Evolutionary conservation across 2,888 invertebrate genomes (phyloP), one percentile per base, ranked within the genome.

Genomic region (Amiota mariae): DNA sequence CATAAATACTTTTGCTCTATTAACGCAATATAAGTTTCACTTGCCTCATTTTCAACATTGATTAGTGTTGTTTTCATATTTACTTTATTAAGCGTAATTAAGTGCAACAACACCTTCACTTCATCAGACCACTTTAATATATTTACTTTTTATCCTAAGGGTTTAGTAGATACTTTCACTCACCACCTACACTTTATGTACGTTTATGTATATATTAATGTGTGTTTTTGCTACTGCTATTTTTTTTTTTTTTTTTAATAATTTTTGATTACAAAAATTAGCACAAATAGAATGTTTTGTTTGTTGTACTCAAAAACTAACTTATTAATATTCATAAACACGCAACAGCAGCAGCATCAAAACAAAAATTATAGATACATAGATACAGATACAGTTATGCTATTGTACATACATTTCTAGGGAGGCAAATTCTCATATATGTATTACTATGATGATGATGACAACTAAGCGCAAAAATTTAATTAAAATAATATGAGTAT

Each of bases 11-110:
- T 18, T 49, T 20, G 61, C 24, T 61, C 61, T 18, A 24, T 59
- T 59, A 20, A 20, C 18, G 59, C 1, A 8, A 48, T 48, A 67
- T 15, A 48, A 56, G 18, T 46, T 54, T 70, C 54, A 54, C 54
- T 10, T n/a, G 13, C 24, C 54, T 54, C 51, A 68, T 80, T 83
- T 77, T 78, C 75, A 77, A 79, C 82, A 82, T 82, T 83, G 83
- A 83, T 83, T 83, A 82, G 81, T 81, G 76, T 78, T 73, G 79
- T 80, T 82, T 36, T 80, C 82, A 82, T 84, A 79, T 84, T 83
- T 81, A 82, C 83, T 82, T 82, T 84, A 84, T 82, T 84, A 82
- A 79, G 80, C 77, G 80, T 79, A 82, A 83, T 84, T 84, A 82
- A 79, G 76, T 80, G 73, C 77, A 77, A 73, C 8, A 36, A 73